phyloP scores from a whole-genome alignment of 2,113 vertebrate species.

The Nematolebias whitei region DNA sequence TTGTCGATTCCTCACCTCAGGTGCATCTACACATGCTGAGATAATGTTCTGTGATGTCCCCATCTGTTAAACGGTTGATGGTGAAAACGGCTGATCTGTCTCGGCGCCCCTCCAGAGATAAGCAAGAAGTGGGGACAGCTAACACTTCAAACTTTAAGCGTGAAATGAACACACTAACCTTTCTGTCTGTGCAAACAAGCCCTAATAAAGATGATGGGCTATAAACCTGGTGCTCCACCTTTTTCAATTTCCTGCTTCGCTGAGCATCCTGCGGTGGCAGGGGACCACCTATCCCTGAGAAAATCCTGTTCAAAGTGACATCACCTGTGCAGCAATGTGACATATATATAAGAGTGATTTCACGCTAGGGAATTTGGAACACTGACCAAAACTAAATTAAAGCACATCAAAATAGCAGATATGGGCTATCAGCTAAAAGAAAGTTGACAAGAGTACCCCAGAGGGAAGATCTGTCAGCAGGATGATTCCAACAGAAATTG shows the following conservation, averaged over 20 bases:
- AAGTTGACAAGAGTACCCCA: slow-evolving; percentile 37
- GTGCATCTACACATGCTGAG: slow-evolving; percentile 26
- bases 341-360: slow-evolving; percentile 40
- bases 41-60: slow-evolving; percentile 43
- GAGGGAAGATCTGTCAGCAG: slow-evolving; percentile 26
- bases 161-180: slow-evolving; percentile 70
- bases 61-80: slow-evolving; percentile 38
- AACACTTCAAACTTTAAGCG: slow-evolving; percentile 60
- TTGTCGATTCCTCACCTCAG: slow-evolving; percentile 25
- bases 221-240: slow-evolving; percentile 61
- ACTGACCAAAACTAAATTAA: slow-evolving; percentile 40
- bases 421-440: slow-evolving; percentile 29
- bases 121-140: slow-evolving; percentile 38
- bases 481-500: slow-evolving; percentile 45
- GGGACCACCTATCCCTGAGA: slow-evolving; percentile 59
- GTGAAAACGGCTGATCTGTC: slow-evolving; percentile 36
- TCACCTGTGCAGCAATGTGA: slow-evolving; percentile 40
- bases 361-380: slow-evolving; percentile 28
- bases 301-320: slow-evolving; percentile 60
- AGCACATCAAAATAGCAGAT: slow-evolving; percentile 28
- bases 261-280: slow-evolving; percentile 62
- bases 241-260: slow-evolving; percentile 78
- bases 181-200: slow-evolving; percentile 74
- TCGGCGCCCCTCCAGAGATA: slow-evolving; percentile 24
- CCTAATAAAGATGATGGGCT: slow-evolving; percentile 71